These are phyloP conservation scores for Ceratoteleas bidentatus DNA, from an alignment of 1,140 invertebrate species.

Conservation along the genomic window DNA sequence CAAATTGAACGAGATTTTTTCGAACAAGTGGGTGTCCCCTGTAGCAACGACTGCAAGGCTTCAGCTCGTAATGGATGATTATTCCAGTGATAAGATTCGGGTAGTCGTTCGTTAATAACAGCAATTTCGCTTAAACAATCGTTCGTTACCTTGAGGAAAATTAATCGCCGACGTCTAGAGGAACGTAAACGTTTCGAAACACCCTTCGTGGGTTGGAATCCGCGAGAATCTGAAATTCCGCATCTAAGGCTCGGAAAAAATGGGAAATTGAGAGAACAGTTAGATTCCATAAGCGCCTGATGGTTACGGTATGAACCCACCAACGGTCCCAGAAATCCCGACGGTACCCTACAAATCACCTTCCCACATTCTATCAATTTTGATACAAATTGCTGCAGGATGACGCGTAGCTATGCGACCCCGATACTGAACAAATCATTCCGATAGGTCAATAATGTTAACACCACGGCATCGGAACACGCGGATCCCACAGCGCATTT, in stretches of 20 bases:
- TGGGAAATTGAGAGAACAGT: too few species aligned
- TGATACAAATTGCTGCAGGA: constrained; percentile 6
- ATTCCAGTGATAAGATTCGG: background rate
- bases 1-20: constrained; percentile 21
- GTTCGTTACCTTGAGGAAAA: too few species aligned
- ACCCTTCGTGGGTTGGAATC: too few species aligned
- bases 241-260: too few species aligned
- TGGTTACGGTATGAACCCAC: background rate
- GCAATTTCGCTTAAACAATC: too few species aligned
- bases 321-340: background rate
- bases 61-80: background rate
- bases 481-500: too few species aligned
- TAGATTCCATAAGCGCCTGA: too few species aligned
- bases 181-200: too few species aligned
- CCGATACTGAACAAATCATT: constrained; percentile 20
- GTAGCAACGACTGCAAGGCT: background rate
- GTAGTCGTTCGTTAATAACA: background rate
- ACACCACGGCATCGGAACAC: background rate
- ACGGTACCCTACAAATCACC: background rate
- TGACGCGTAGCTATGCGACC: constrained; percentile 16
- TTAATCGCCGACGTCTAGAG: too few species aligned
- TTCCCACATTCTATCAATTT: constrained; percentile 23
- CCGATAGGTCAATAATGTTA: constrained; percentile 27
- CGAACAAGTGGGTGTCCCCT: background rate
- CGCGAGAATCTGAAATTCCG: too few species aligned